Conservation (phyloP, 92 coral and sea anemone genomes). For the Parazoanthus darwini region DNA sequence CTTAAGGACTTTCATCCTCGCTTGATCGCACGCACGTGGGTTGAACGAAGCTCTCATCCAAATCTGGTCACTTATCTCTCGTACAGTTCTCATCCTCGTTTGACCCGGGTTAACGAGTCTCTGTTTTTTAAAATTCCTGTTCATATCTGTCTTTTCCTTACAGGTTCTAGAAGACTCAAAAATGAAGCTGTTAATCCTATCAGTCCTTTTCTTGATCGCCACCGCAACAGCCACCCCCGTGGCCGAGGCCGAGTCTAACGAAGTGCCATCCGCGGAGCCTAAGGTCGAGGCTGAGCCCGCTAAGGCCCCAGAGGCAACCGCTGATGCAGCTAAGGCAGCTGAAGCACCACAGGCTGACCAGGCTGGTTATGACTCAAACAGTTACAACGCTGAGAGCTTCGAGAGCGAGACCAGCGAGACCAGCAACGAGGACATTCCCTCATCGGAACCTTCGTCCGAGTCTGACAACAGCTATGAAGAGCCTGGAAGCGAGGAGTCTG, state of each 20-base stretch:
- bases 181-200: slow-evolving; percentile 36
- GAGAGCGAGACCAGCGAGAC: slow-evolving; percentile 33
- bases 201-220: slow-evolving; percentile 31
- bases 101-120: background rate
- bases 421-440: slow-evolving; percentile 35
- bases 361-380: background rate
- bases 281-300: slow-evolving; percentile 32
- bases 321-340: slow-evolving; percentile 41
- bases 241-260: slow-evolving; percentile 40
- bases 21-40: too few relatives aligned
- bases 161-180: slow-evolving; percentile 21
- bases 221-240: slow-evolving; percentile 33
- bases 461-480: slow-evolving; percentile 32
- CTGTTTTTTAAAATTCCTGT: too few relatives aligned
- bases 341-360: slow-evolving; percentile 41
- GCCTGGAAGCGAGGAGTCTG: slow-evolving; percentile 21
- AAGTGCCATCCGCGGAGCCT: slow-evolving; percentile 30
- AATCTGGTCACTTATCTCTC: too few relatives aligned
- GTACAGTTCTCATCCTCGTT: too few relatives aligned
- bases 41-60: too few relatives aligned
- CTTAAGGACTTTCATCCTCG: too few relatives aligned
- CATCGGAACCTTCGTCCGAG: slow-evolving; percentile 38
- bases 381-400: slow-evolving; percentile 25
- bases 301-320: slow-evolving; percentile 28
- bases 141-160: too few relatives aligned